These are phyloP conservation scores for Callaeas wilsoni DNA, from an alignment of 2,113 vertebrate species.

Conservation along the genomic window DNA sequence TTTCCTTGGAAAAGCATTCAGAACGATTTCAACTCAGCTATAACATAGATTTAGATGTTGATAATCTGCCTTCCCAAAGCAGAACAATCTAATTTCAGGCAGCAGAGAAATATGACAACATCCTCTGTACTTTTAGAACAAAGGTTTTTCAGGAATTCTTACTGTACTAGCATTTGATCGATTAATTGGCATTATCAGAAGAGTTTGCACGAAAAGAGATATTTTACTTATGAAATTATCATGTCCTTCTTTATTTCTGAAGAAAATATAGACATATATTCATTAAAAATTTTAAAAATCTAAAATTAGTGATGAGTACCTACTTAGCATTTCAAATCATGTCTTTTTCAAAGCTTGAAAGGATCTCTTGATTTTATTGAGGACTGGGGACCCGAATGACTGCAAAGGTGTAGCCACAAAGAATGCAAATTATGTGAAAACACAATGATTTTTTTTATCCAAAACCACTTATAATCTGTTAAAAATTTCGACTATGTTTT, in stretches of 20 bases:
- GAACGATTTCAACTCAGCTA: not conserved
- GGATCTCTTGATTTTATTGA: not conserved
- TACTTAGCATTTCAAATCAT: not conserved
- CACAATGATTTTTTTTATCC: not conserved
- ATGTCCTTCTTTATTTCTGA: conserved; percentile 8
- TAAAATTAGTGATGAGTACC: not conserved
- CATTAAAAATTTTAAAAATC: not conserved
- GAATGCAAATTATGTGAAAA: not conserved
- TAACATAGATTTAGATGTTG: not conserved
- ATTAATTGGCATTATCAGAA: not conserved
- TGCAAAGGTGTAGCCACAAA: not conserved
- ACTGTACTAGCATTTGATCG: not conserved
- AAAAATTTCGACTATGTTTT: not conserved
- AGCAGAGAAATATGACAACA: not conserved
- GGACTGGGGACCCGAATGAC: no score
- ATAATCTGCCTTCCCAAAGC: not conserved
- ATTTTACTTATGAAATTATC: not conserved
- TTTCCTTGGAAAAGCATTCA: not conserved
- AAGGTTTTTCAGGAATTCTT: conserved; percentile 20
- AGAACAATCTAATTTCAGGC: conserved; percentile 8
- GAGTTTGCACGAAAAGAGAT: not conserved
- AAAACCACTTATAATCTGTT: not conserved
- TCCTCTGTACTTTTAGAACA: not conserved
- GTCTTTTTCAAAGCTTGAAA: not conserved
- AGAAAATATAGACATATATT: not conserved